Base-by-base conservation (phyloP, 2,888 invertebrate genomes). In the Drosophila merina region DNA sequence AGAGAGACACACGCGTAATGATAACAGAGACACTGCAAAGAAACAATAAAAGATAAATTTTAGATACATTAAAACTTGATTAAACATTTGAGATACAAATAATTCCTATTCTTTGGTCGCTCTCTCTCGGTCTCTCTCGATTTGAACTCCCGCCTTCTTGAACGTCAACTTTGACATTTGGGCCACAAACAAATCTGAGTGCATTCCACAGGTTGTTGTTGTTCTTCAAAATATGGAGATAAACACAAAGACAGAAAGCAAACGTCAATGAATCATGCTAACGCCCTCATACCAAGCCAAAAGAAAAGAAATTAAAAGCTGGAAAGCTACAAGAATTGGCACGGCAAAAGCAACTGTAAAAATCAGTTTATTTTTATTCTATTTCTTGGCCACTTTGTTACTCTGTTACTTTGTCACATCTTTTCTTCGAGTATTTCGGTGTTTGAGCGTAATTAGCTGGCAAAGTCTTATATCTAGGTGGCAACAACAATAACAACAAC, bases 101-200 rank as follows among this genome's bases (percentile, higher is more conserved):
- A 26, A 10, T 44, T 40, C 14, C 14, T 14, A 14, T 14, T 14
- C 14, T 14, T 14, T 14, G 14, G 10, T 12, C 38, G n/a, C 12
- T 14, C 20, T 12, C 3, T 12, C 14, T 14, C 25, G 33, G n/a
- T 63, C 25, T 33, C 26, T 50, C 30, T 33, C n/a, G 8, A 48
- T 70, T 70, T 62, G 63, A 70, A 70, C 40, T 70, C 71, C 55
- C 71, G 70, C 71, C 56, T 25, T 44, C 45, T 44, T 30, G 50
- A 77, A 80, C 76, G 82, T 79, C 78, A 82, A 73, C 72, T 71
- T 75, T 85, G 78, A 87, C 82, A 80, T 72, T 87, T 73, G 64
- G 42, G 55, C 25, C 42, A 58, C 56, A 52, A 44, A 66, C 62
- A 50, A 20, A 44, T 20, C 26, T 4, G 4, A 49, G 31, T 59